Evolutionary conservation across 2,113 vertebrate genomes (phyloP), one percentile per base, ranked within the genome.

Genomic region (Dolichallabes microphthalmus): DNA sequence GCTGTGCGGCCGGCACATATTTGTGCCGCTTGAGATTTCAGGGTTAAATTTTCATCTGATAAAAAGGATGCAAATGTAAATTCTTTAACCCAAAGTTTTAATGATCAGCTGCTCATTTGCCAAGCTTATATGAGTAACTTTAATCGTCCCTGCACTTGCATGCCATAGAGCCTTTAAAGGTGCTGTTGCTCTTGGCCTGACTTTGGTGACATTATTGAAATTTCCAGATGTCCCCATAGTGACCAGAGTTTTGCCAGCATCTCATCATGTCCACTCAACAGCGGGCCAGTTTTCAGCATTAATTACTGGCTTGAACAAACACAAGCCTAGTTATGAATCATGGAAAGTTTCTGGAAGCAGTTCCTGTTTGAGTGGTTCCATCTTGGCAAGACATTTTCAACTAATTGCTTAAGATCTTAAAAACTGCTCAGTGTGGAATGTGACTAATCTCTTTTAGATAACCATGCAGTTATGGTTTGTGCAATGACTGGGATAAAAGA

Each of bases 351-450:
- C 69, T 64, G 64, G 80, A 81, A 82, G n/a, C 45, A 55, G 53
- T 82, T 60, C 19, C 82, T 86, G 82, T 89, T 92, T 88, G 87
- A 80, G 88, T 86, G 87, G 86, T 89, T 84, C 87, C 79, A 82
- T 88, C 88, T 86, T 89, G 88, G 89, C 82, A 63, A 69, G 91
- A 90, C 92, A 87, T 91, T 85, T 92, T 90, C 52, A 66, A 75
- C 85, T 87, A 89, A 91, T 88, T 83, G 75, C 74, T 86, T 79
- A 90, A 91, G 82, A 52, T 84, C 57, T 80, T 86, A 91, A 90
- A 93, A 93, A 92, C 85, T 85, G 82, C 89, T 90, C 91, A 92
- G 91, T 92, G 91, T 86, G 89, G 90, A 92, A 88, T 89, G 77
- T 80, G 77, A 87, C 84, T 88, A 82, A 92, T 86, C 89, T 61